A percentile compares a stretch with the other conserved stretches of the same genome.
phyloP scores from a whole-genome alignment of 2,888 invertebrate species.

The Cordilura impudica region DNA sequence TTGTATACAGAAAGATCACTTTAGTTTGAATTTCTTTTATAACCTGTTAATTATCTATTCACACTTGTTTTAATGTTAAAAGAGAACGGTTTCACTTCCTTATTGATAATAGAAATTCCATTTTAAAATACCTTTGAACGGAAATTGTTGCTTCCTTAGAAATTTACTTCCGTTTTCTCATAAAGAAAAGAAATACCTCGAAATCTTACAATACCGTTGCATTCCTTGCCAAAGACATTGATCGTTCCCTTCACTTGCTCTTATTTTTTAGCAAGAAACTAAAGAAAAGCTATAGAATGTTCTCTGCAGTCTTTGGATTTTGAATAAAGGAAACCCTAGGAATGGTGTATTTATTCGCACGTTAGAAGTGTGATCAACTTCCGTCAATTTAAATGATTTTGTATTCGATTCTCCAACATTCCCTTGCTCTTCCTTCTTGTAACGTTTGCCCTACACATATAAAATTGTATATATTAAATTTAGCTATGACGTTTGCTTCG shows the following conservation, averaged over 20 bases:
- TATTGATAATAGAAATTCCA: background rate
- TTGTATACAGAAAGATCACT: background rate
- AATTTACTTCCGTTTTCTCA: conserved; percentile 55
- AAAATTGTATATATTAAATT: background rate
- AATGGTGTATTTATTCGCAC: conserved; percentile 53
- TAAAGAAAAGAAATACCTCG: conserved; percentile 24
- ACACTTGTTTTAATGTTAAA: conserved; percentile 54
- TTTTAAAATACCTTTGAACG: conserved; percentile 40
- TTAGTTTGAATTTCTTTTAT: background rate
- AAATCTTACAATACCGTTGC: conserved; percentile 13
- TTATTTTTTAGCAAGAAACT: conserved; percentile 23
- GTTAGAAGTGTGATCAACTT: conserved; percentile 63
- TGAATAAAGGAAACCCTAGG: conserved; percentile 6
- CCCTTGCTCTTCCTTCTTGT: background rate
- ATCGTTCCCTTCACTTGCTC: conserved; percentile 26
- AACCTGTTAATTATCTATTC: conserved; percentile 60
- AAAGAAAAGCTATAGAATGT: conserved; percentile 7
- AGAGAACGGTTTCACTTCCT: conserved; percentile 55
- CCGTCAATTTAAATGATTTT: conserved; percentile 38
- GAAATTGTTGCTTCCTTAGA: conserved; percentile 58
- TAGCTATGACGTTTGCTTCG: no score
- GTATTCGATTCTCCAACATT: background rate
- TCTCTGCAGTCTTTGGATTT: conserved; percentile 12
- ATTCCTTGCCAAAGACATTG: conserved; percentile 8
- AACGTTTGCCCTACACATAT: background rate